These are phyloP conservation scores for Amphiprion clarkii DNA, from an alignment of 2,797 vertebrate species.

Conservation along the genomic window DNA sequence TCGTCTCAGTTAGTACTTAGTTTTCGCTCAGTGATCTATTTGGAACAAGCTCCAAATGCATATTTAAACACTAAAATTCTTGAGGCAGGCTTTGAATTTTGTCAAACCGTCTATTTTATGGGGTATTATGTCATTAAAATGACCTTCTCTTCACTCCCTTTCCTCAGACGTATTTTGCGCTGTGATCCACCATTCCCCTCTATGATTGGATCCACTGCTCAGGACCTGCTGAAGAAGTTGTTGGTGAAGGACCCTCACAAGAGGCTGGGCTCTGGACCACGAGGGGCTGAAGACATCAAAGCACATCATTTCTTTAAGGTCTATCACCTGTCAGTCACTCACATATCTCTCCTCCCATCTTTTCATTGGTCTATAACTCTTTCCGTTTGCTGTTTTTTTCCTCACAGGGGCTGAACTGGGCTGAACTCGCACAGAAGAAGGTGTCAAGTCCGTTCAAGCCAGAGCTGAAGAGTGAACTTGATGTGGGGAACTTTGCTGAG, in stretches of 20 bases:
- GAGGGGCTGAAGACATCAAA: constrained; percentile 91
- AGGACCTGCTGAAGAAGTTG: constrained; percentile 91
- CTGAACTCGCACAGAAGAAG: constrained; percentile 88
- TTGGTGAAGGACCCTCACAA: constrained; percentile 94
- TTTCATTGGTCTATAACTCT: neutral
- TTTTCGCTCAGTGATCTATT: neutral
- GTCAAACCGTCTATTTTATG: neutral
- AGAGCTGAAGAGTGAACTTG: constrained; percentile 92
- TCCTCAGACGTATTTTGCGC: constrained; percentile 90
- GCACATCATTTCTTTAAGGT: constrained; percentile 93
- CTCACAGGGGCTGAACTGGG: constrained; percentile 89
- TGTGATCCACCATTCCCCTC: constrained; percentile 93
- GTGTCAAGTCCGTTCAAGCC: constrained; percentile 91
- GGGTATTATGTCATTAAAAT: neutral
- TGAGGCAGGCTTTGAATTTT: too few species aligned
- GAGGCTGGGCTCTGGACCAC: constrained; percentile 90
- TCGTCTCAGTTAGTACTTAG: neutral
- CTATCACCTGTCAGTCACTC: neutral
- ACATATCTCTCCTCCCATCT: neutral
- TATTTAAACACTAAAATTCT: neutral
- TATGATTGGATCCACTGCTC: constrained; percentile 88
- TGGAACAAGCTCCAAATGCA: constrained; percentile 3
- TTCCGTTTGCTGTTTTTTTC: constrained; percentile 6
- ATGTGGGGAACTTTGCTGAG: constrained; percentile 93
- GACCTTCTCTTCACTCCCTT: neutral